Base-by-base conservation (phyloP, 2,888 invertebrate genomes). In the Horisme vitalbata region DNA sequence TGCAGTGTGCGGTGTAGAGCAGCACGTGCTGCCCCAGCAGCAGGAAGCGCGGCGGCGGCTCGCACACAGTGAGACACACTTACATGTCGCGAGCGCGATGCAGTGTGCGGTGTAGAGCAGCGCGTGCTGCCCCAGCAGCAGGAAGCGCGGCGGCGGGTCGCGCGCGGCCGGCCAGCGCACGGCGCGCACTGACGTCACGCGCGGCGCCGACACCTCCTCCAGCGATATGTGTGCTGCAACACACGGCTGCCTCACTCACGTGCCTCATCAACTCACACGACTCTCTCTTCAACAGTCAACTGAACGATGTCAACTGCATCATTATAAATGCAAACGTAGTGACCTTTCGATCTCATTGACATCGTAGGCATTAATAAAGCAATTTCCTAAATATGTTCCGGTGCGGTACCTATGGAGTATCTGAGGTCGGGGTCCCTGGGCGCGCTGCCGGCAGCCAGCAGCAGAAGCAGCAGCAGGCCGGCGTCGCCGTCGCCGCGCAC, bases 381-480 rank as follows among this genome's bases (percentile, higher is more conserved):
- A n/a, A n/a, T n/a, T n/a, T n/a, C n/a, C n/a, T n/a, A n/a, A n/a
- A n/a, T n/a, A n/a, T n/a, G n/a, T n/a, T n/a, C n/a, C n/a, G 8
- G 9, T 15, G 12, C 79, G 23, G 82, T 79, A 94, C 94, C 94
- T 55, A 93, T 82, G 1, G 94, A 95, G 72, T 95, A 95, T 64
- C 94, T 91, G 71, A 94, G 90, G 64, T 93, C 93, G 0, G 93
- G 92, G 7, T 93, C 91, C 33, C 93, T 84, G 13, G 93, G 92
- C 12, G 91, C 84, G 74, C 93, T 94, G 9, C 92, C 91, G 6
- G 93, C 94, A 5, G 94, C 95, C 2, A 94, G 92, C 51, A 96
- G 90, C 2, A 94, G 92, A 51, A 96, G 90, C 39, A 97, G 82
- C 63, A 95, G 89, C 4, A 96, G 84, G 9, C 65, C 65, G 47